Evolutionary conservation across 2,888 invertebrate genomes (phyloP), one percentile per base, ranked within the genome.

Genomic region (Willowsia nigromaculata): DNA sequence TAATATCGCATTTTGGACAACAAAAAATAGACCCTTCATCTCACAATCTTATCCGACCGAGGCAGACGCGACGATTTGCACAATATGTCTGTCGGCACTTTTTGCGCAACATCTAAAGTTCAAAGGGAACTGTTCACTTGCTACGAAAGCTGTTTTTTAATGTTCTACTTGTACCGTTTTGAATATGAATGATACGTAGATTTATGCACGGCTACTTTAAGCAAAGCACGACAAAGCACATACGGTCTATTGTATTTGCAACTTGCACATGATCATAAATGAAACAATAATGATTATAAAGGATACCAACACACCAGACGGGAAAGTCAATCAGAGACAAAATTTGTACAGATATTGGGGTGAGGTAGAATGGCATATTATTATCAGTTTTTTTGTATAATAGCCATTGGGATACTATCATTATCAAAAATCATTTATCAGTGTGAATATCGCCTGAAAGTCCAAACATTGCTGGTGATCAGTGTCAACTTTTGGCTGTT

Each of bases 41-140:
- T 50, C 13, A 50, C 2, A 3, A 9, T n/a, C 15, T n/a, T 15
- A 3, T 50, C 3, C n/a, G 9, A 9, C 13, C 50, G n/a, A 50
- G n/a, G n/a, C 25, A 22, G 37, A 56, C 56, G 56, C 53, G 40
- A 56, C 59, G 56, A 37, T 53, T 59, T 80, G 56, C 56, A 80
- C 80, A 56, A n/a, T n/a, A 47, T 80, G 37, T 56, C 56, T 80
- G 80, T 80, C 80, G 80, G 80, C 80, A 53, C 50, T 11, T 50
- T 50, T 15, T 50, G 37, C 4, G 4, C 4, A 22, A 25, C 59
- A 7, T 62, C 13, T 37, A n/a, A n/a, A n/a, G n/a, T 37, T 37
- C 9, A 4, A 37, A 37, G 9, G 37, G 37, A 37, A 37, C 37
- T 37, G 37, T 37, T 37, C 37, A 37, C 9, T 4, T 37, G 9